Conservation (phyloP, 2,888 invertebrate genomes). For the Rhingia campestris region DNA sequence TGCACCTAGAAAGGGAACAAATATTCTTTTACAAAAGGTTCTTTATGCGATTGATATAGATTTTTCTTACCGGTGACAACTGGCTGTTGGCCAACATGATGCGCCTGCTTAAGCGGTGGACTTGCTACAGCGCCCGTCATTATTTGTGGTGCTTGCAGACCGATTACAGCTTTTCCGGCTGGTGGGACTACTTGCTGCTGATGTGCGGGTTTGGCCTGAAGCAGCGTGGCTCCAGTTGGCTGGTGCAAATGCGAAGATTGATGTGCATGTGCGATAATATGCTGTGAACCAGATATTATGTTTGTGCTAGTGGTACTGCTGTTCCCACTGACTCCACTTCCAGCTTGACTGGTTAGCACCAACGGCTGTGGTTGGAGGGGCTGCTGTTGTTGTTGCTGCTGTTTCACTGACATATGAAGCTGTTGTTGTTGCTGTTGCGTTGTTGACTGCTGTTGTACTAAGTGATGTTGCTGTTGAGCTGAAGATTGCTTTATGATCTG, state of each 20-base stretch:
- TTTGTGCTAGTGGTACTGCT: slow-evolving; percentile 38
- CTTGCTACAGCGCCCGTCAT: slow-evolving; percentile 84
- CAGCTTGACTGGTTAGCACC: slow-evolving; percentile 65
- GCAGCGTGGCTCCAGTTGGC: slow-evolving; percentile 77
- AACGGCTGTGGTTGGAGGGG: slow-evolving; percentile 76
- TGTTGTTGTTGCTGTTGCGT: slow-evolving; percentile 74
- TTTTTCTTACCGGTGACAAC: slow-evolving; percentile 82
- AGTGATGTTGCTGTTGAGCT: slow-evolving; percentile 64
- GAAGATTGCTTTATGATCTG: slow-evolving; percentile 74
- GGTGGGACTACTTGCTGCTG: slow-evolving; percentile 72
- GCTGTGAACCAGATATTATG: slow-evolving; percentile 71
- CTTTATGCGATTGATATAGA: not conserved
- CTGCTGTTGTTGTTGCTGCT: slow-evolving; percentile 75
- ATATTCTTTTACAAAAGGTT: not conserved
- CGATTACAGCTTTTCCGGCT: slow-evolving; percentile 80
- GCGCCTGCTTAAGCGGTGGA: slow-evolving; percentile 83
- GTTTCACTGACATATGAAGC: slow-evolving; percentile 76
- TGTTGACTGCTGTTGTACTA: slow-evolving; percentile 52
- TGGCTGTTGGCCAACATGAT: slow-evolving; percentile 83
- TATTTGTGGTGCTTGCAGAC: slow-evolving; percentile 82
- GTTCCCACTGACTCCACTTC: slow-evolving; percentile 47
- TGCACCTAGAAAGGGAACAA: slow-evolving; percentile 79
- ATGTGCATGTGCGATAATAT: slow-evolving; percentile 74
- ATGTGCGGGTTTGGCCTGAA: slow-evolving; percentile 75
- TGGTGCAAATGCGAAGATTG: slow-evolving; percentile 78